Evolutionary conservation across 2,113 vertebrate genomes (phyloP), one percentile per base, ranked within the genome.

Genomic region (Hiodon alosoides): DNA sequence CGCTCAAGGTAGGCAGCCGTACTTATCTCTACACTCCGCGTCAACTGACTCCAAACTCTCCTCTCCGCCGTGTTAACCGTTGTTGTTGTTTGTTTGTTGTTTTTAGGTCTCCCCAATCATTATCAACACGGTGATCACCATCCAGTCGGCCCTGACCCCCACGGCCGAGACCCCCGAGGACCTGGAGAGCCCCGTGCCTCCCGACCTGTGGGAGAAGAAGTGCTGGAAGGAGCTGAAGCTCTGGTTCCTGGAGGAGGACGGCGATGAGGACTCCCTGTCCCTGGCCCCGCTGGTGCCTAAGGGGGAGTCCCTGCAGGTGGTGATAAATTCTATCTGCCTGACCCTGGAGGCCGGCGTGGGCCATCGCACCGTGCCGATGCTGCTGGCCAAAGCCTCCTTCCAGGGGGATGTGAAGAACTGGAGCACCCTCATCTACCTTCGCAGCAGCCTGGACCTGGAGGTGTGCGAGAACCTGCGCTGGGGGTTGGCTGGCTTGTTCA

Each of bases 301-400:
- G 61, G 95, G 94, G 73, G 95, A 99, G 80, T 93, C 86, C 2
- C 82, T 98, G 69, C 86, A 92, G 86, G 87, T 98, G 72, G 86
- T 54, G 68, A 89, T 99, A 83, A 90, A 90, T 75, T 95, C 94
- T 55, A 90, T 98, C 84, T 93, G 95, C 81, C 11, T 99, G 72
- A 97, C 96, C 66, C 90, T 99, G 77, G 97, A 98, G 87, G 97
- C 96, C 75, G 97, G 97, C 2, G 87, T 99, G 80, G 97, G 97
- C 48, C 96, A 98, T 73, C 92, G 91, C 83, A 99, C 96, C 2
- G 86, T 97, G 65, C 97, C 97, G n/a, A 97, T 99, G 95, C 94
- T 99, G 76, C 90, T 98, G 84, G 95, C 95, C 75, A 98, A 99
- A 78, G 95, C 96, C 4, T 90, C 90, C 47, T 95, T 98, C 85